These are phyloP conservation scores for Heteromyza rotundicornis DNA, from an alignment of 2,888 invertebrate species.

Conservation along the genomic window DNA sequence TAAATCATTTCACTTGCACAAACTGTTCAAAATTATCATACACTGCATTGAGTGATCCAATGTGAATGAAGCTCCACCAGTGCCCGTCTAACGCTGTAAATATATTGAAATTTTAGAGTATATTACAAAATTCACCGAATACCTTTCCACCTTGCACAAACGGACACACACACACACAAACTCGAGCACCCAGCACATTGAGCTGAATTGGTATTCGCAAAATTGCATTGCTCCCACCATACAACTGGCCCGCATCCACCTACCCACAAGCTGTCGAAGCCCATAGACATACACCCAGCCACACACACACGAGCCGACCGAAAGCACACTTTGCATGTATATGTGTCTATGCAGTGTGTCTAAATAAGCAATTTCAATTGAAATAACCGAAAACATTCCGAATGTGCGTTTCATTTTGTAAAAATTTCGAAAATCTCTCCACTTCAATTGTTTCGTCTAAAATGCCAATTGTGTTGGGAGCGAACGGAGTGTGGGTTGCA, in stretches of 20 bases:
- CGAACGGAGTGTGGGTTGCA: background rate
- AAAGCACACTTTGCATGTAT: background rate
- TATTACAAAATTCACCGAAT: constrained; percentile 6
- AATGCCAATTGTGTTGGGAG: background rate
- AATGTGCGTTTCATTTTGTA: constrained; percentile 19
- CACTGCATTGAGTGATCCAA: background rate
- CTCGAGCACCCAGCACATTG: no score
- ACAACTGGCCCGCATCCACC: background rate
- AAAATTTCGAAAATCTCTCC: constrained; percentile 16
- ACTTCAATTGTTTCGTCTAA: constrained; percentile 5
- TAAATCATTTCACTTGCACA: no score
- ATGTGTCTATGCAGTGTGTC: background rate
- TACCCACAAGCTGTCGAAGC: no score
- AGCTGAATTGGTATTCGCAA: background rate
- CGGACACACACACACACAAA: no score
- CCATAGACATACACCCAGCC: background rate
- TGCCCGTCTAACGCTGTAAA: background rate
- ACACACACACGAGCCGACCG: background rate
- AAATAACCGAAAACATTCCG: constrained; percentile 30
- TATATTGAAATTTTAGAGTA: background rate
- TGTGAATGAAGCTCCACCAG: background rate
- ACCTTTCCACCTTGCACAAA: no score
- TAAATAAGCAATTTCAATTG: constrained; percentile 32
- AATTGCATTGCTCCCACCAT: background rate
- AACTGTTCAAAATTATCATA: no score